phyloP scores from a whole-genome alignment of 2,888 invertebrate species.

The Unio pictorum region DNA sequence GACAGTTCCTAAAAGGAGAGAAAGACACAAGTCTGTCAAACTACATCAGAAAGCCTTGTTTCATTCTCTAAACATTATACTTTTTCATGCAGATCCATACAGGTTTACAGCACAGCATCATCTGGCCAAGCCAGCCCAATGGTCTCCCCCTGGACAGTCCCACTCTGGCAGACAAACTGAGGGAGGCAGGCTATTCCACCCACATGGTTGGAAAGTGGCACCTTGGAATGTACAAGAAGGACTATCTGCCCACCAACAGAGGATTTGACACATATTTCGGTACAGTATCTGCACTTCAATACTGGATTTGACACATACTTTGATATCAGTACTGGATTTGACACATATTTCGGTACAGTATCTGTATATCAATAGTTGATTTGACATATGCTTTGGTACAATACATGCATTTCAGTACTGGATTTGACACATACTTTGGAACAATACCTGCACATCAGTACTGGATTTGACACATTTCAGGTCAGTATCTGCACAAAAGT shows the following conservation, averaged over 20 bases:
- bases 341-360: conserved; percentile 71
- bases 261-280: conserved; percentile 74
- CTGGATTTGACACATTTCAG: too few relatives aligned
- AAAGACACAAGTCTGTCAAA: too few relatives aligned
- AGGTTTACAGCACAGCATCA: conserved; percentile 64
- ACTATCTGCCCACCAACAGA: conserved; percentile 70
- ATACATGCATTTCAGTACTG: conserved; percentile 71
- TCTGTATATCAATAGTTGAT: too few relatives aligned
- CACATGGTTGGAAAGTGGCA: conserved; percentile 72
- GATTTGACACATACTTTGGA: conserved; percentile 73
- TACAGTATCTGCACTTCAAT: conserved; percentile 15
- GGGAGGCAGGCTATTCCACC: conserved; percentile 64
- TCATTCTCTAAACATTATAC: too few relatives aligned
- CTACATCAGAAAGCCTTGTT: too few relatives aligned
- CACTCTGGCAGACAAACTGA: conserved; percentile 62
- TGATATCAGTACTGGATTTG: conserved; percentile 72
- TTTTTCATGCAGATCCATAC: conserved; percentile 48
- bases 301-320: too few relatives aligned
- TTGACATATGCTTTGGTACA: too few relatives aligned
- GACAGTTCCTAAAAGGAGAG: too few relatives aligned
- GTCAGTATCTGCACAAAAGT: conserved; percentile 67
- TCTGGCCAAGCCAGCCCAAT: conserved; percentile 60
- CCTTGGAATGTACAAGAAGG: conserved; percentile 72
- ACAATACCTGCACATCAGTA: conserved; percentile 14
- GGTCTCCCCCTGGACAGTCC: conserved; percentile 62